Conservation (phyloP, 1,140 invertebrate genomes). For the Augochlora pura region DNA sequence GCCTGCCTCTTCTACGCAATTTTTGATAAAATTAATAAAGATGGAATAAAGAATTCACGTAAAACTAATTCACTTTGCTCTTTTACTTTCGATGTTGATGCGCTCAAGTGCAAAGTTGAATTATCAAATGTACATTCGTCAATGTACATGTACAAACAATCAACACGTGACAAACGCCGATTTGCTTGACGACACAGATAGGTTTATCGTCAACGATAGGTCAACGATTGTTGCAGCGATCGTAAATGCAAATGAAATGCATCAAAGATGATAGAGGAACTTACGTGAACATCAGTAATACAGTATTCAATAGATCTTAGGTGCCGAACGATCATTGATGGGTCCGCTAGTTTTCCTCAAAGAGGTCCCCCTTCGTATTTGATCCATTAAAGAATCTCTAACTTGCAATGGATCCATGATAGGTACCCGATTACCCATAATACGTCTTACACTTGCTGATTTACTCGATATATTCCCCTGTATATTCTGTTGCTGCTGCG, state of each 20-base stretch:
- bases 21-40: slow-evolving; percentile 11
- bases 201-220: slow-evolving; percentile 9
- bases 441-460: slow-evolving; percentile 86
- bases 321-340: slow-evolving; percentile 84
- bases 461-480: slow-evolving; percentile 83
- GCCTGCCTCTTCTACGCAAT: slow-evolving; percentile 43
- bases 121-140: slow-evolving; percentile 28
- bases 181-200: slow-evolving; percentile 5
- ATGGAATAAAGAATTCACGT: slow-evolving; percentile 6
- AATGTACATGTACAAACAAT: slow-evolving; percentile 22
- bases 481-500: slow-evolving; percentile 78
- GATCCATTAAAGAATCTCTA: slow-evolving; percentile 91
- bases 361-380: slow-evolving; percentile 91
- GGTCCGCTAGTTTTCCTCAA: slow-evolving; percentile 85
- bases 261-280: slow-evolving; percentile 43
- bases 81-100: slow-evolving; percentile 18
- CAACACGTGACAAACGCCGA: not conserved
- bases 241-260: slow-evolving; percentile 20
- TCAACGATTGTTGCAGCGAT: not conserved
- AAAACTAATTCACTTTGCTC: slow-evolving; percentile 21
- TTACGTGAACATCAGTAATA: slow-evolving; percentile 40
- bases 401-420: slow-evolving; percentile 81
- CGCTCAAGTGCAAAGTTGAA: slow-evolving; percentile 37
- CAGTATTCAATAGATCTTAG: slow-evolving; percentile 83
- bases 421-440: slow-evolving; percentile 79